Percentiles rank a stretch among this genome's conserved stretches.
Evolutionary conservation across 92 coral and sea anemone species (phyloP).

Genomic region (Blastomussa wellsi): DNA sequence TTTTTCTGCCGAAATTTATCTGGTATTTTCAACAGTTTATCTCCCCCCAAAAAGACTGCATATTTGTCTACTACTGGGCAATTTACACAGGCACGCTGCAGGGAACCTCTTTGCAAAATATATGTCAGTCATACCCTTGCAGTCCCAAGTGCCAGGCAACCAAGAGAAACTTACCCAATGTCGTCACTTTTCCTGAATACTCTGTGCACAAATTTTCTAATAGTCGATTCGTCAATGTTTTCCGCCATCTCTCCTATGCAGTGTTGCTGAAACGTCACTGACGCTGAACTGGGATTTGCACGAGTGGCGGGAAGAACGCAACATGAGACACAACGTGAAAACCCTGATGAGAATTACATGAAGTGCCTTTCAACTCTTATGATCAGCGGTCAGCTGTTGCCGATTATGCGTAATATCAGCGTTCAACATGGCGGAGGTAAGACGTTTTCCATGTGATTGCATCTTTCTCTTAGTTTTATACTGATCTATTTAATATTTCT

Average conservation of each 20-base stretch:
- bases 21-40: no score
- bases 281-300: no score
- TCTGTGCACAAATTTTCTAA: conserved; percentile 66
- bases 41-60: no score
- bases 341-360: neutral
- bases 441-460: neutral
- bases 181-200: conserved; percentile 68
- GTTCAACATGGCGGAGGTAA: conserved; percentile 50
- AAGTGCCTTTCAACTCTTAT: no score
- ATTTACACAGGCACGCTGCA: no score
- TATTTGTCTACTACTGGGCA: no score
- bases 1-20: no score
- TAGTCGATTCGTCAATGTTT: conserved; percentile 40
- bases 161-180: conserved; percentile 82
- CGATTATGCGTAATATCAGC: neutral
- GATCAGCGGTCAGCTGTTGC: conserved; percentile 7
- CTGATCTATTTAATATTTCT: neutral
- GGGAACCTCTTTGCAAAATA: no score
- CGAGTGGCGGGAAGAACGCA: conserved; percentile 32
- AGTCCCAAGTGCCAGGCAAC: no score
- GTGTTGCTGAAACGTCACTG: no score
- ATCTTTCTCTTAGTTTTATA: neutral
- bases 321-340: no score
- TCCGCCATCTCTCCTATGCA: conserved; percentile 23
- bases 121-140: no score